Base-by-base conservation (phyloP, 1,140 invertebrate genomes). In the Riptortus pedestris region DNA sequence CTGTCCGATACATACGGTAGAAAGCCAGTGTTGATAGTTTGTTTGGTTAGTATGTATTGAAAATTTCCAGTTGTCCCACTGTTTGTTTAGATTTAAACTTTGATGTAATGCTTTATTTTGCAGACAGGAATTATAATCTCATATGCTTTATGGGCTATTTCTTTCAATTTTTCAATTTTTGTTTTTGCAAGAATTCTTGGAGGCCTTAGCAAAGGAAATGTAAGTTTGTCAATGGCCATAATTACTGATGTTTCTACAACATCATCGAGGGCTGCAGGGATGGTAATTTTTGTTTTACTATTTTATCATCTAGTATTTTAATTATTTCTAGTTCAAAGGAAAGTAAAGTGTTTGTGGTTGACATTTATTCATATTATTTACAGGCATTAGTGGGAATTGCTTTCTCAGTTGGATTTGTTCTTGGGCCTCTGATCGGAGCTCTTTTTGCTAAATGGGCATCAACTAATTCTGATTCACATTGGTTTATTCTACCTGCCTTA, bases 401-500 rank as follows among this genome's bases (percentile, higher is more conserved):
- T 4, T 99, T 99, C 78, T 98, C 95, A 0, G 76, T 99, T 62
- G 96, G 94, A 16, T 99, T 99, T 76, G 91, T 98, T 67, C 76
- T 97, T 66, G 96, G 96, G 0, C 96, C 96, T 24, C 78, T 93
- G 71, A 92, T 98, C 71, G 96, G 96, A 20, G 96, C 94, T 11
- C 77, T 85, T 70, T 96, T 98, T 77, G 86, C 93, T 1, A 80
- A 82, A 68, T 85, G 81, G 75, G 84, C 85, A 1, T 72, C 72
- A 48, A 66, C 77, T 74, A 68, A 71, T 43, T 33, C 57, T 1
- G 72, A 74, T 60, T 66, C 78, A 74, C 73, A 80, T 72, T 95
- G 93, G 86, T 95, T 87, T 69, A 77, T 87, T 48, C 75, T 83
- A 47, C 94, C 95, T 43, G 96, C 96, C 0, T 67, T 88, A 2